These are phyloP conservation scores for Hemicrepidius hirtus DNA, from an alignment of 2,888 invertebrate genomes.

Conservation along the genomic window DNA sequence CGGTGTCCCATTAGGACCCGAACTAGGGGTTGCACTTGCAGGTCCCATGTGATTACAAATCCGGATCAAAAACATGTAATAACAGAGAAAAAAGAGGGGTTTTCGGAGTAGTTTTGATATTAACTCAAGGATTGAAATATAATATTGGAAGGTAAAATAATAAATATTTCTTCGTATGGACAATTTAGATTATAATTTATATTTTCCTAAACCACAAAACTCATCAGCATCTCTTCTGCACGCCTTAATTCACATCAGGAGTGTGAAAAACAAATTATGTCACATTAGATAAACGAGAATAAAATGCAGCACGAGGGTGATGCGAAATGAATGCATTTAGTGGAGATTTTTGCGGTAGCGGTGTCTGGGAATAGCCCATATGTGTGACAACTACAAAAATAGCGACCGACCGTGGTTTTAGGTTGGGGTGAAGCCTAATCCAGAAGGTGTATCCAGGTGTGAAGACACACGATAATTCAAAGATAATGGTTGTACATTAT, in stretches of 20 bases:
- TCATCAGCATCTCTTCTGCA: slow-evolving; percentile 9
- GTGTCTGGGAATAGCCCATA: slow-evolving; percentile 46
- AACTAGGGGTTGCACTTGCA: slow-evolving; percentile 41
- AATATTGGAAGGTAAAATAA: not conserved
- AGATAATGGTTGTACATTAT: slow-evolving; percentile 57
- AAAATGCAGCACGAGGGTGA: slow-evolving; percentile 34
- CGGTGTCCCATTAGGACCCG: slow-evolving; percentile 57
- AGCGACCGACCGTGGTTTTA: slow-evolving; percentile 40
- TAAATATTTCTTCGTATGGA: too few relatives aligned
- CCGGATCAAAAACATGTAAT: slow-evolving; percentile 58
- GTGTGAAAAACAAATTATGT: slow-evolving; percentile 47
- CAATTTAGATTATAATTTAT: not conserved
- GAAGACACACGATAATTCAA: slow-evolving; percentile 64
- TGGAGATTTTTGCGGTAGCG: slow-evolving; percentile 40
- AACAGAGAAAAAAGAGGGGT: slow-evolving; percentile 17
- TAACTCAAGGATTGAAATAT: slow-evolving; percentile 7
- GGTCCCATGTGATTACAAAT: slow-evolving; percentile 52
- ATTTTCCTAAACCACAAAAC: not conserved
- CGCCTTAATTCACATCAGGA: slow-evolving; percentile 33
- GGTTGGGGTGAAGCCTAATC: slow-evolving; percentile 51
- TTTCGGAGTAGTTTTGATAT: not conserved
- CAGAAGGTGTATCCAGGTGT: slow-evolving; percentile 64
- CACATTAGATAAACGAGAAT: slow-evolving; percentile 44
- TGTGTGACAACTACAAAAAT: slow-evolving; percentile 45
- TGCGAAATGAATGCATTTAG: slow-evolving; percentile 42